phyloP scores from a whole-genome alignment of 1,140 invertebrate species.

The Zaprionus lachaisei region DNA sequence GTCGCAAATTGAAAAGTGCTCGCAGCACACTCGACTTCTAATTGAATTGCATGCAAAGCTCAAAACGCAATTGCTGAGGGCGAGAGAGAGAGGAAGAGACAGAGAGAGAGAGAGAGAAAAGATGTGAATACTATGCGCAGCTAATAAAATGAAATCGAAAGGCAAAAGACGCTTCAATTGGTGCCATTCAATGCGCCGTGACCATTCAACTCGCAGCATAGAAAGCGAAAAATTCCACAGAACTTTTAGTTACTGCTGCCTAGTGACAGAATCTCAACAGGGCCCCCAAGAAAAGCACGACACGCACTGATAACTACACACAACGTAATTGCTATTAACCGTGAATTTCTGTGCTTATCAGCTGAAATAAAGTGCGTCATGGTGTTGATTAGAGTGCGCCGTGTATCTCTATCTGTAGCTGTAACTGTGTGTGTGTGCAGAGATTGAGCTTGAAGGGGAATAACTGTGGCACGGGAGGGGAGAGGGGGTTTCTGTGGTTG shows the following conservation, averaged over 20 bases:
- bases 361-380: slow-evolving; percentile 57
- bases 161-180: slow-evolving; percentile 53
- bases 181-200: slow-evolving; percentile 22
- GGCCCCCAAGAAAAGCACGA: slow-evolving; percentile 19
- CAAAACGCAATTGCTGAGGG: slow-evolving; percentile 22
- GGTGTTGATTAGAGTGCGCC: slow-evolving; percentile 20
- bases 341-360: slow-evolving; percentile 67
- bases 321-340: slow-evolving; percentile 69
- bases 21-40: slow-evolving; percentile 62
- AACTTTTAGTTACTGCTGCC: slow-evolving; percentile 13
- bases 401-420: not conserved
- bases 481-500: not conserved
- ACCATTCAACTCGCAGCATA: slow-evolving; percentile 18
- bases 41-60: slow-evolving; percentile 76
- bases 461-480: not conserved
- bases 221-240: slow-evolving; percentile 12
- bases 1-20: slow-evolving; percentile 70
- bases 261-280: slow-evolving; percentile 35
- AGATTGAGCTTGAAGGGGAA: not conserved
- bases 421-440: not conserved
- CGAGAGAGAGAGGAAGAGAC: not conserved
- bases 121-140: slow-evolving; percentile 2
- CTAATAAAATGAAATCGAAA: slow-evolving; percentile 67
- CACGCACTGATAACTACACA: slow-evolving; percentile 53
- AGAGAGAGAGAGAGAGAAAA: not conserved